Conservation (phyloP, 2,888 invertebrate species). For the Drosophila imparisetae region DNA sequence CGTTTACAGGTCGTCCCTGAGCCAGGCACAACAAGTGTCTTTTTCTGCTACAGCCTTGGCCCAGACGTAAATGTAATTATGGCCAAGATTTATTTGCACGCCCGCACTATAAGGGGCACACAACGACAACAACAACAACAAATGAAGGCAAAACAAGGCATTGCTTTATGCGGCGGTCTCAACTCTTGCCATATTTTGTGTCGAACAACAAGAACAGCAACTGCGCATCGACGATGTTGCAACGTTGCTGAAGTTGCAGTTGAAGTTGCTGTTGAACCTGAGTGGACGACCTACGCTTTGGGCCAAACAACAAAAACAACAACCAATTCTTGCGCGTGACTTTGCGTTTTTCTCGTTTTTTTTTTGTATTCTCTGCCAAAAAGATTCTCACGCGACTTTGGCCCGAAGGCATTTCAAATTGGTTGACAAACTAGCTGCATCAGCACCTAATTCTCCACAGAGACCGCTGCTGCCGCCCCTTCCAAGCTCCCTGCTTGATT, state of each 20-base stretch:
- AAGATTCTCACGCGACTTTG: constrained; percentile 75
- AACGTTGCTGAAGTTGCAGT: not conserved
- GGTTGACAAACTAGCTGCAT: constrained; percentile 74
- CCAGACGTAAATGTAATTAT: constrained; percentile 60
- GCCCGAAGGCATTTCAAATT: constrained; percentile 64
- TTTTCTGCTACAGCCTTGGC: constrained; percentile 56
- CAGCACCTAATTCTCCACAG: constrained; percentile 49
- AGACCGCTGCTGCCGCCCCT: not conserved
- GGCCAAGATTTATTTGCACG: constrained; percentile 77
- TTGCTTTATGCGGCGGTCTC: constrained; percentile 40
- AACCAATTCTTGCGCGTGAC: constrained; percentile 73
- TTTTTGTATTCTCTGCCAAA: constrained; percentile 30
- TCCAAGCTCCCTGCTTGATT: constrained; percentile 3
- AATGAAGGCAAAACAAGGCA: constrained; percentile 26
- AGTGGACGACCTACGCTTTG: constrained; percentile 43
- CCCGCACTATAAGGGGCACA: constrained; percentile 53
- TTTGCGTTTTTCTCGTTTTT: constrained; percentile 59
- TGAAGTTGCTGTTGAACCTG: constrained; percentile 17
- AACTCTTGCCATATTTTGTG: constrained; percentile 46
- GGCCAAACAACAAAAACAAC: constrained; percentile 44
- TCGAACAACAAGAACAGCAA: constrained; percentile 30
- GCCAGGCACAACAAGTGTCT: constrained; percentile 22
- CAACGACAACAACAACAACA: not conserved
- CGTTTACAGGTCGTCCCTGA: not conserved
- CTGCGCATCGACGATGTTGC: constrained; percentile 27